Percentiles rank a stretch among this genome's conserved stretches.
Evolutionary conservation across 1,140 invertebrate genomes (phyloP).

Genomic region (Magallana angulata): DNA sequence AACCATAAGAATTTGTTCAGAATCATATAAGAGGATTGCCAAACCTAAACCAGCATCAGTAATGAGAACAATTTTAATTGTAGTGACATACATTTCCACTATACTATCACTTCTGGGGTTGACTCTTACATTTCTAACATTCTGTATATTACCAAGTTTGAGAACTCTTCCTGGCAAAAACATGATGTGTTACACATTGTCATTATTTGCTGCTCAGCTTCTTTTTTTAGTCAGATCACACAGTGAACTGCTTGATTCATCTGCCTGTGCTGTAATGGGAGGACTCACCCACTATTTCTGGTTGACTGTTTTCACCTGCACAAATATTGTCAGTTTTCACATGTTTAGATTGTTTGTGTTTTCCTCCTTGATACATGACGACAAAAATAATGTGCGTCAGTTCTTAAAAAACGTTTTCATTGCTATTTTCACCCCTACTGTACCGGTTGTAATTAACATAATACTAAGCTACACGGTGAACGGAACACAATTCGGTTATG

Average conservation of each 20-base stretch:
- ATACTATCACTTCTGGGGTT: slow-evolving; percentile 7
- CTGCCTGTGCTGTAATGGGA: slow-evolving; percentile 11
- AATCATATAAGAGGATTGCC: background rate
- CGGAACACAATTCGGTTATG: background rate
- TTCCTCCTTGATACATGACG: background rate
- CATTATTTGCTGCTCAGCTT: slow-evolving; percentile 33
- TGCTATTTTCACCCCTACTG: background rate
- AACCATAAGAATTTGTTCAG: slow-evolving; percentile 6
- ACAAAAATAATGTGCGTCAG: no score
- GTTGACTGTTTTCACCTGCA: slow-evolving; percentile 33
- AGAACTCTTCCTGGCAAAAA: slow-evolving; percentile 37
- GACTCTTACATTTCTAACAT: slow-evolving; percentile 13
- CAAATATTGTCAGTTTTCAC: slow-evolving; percentile 26
- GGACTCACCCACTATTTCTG: slow-evolving; percentile 34
- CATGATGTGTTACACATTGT: slow-evolving; percentile 33
- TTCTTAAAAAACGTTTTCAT: background rate
- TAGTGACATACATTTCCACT: background rate
- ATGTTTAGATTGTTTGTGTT: slow-evolving; percentile 33
- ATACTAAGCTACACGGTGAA: background rate
- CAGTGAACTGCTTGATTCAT: background rate
- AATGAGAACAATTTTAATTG: background rate
- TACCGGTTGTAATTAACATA: background rate
- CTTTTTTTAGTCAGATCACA: background rate
- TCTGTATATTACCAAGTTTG: slow-evolving; percentile 6
- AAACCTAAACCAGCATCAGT: background rate